phyloP scores from a whole-genome alignment of 2,113 vertebrate genomes.

The Pelmatolapia mariae region DNA sequence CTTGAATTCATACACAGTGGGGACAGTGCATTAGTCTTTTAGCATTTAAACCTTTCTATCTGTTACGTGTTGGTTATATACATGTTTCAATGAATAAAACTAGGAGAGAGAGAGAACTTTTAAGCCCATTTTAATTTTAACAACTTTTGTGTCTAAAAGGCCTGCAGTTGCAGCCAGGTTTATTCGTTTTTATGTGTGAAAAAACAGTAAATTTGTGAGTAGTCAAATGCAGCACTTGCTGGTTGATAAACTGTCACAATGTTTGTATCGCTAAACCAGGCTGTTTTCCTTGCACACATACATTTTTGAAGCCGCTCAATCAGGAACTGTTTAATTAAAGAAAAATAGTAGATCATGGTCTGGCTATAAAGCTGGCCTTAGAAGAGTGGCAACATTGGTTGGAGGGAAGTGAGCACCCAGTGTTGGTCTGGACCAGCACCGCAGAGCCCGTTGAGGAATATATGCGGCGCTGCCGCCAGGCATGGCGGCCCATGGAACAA shows the following conservation, averaged over 20 bases:
- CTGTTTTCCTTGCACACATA: neutral
- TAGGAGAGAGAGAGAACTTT: neutral
- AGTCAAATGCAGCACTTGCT: neutral
- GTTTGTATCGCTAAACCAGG: neutral
- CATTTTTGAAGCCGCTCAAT: neutral
- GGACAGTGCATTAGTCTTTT: constrained; percentile 12
- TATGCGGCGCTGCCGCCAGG: neutral
- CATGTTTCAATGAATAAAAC: neutral
- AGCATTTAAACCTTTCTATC: constrained; percentile 1
- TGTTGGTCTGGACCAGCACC: neutral
- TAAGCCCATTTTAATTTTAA: neutral
- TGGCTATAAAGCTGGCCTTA: neutral
- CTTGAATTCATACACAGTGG: neutral
- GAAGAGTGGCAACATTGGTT: neutral
- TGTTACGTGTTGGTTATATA: neutral
- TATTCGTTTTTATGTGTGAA: neutral
- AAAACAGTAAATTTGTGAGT: neutral
- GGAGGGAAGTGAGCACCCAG: neutral
- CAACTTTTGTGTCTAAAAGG: neutral
- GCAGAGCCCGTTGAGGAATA: neutral
- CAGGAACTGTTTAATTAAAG: neutral
- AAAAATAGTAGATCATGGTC: neutral
- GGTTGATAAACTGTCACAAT: neutral
- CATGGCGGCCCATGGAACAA: neutral
- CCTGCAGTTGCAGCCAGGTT: neutral